A percentile compares a stretch with the other conserved stretches of the same genome.
Conservation (phyloP, 2,797 vertebrate species). For the Margarornis squamiger region DNA sequence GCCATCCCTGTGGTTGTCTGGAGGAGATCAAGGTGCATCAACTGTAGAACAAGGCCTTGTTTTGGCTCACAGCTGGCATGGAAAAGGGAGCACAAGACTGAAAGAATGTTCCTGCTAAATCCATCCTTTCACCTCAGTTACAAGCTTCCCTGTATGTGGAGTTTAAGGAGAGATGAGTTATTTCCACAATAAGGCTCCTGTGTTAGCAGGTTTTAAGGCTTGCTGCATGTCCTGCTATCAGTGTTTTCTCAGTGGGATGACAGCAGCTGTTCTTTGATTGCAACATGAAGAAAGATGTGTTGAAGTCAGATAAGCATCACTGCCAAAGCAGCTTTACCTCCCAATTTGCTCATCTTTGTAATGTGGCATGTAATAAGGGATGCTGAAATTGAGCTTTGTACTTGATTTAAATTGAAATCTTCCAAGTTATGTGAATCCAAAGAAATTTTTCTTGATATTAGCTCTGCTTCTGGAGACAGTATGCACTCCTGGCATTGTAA, state of each 20-base stretch:
- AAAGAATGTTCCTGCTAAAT: not conserved
- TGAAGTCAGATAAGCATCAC: slow-evolving; percentile 73
- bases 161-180: slow-evolving; percentile 20
- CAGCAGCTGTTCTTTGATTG: slow-evolving; percentile 74
- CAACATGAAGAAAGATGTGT: slow-evolving; percentile 77
- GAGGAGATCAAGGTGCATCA: not conserved
- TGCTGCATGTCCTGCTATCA: not conserved
- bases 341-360: slow-evolving; percentile 70
- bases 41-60: not conserved
- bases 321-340: slow-evolving; percentile 71
- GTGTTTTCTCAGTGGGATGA: slow-evolving; percentile 30
- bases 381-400: slow-evolving; percentile 71
- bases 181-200: slow-evolving; percentile 38
- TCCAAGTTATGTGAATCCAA: slow-evolving; percentile 61
- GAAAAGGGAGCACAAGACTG: not conserved
- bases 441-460: slow-evolving; percentile 34
- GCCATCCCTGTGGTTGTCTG: not conserved
- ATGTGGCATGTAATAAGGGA: slow-evolving; percentile 65
- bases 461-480: not conserved
- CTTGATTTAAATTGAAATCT: slow-evolving; percentile 70
- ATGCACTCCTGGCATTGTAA: not conserved
- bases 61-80: not conserved
- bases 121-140: not conserved
- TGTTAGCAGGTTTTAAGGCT: slow-evolving; percentile 26
- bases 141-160: not conserved